Conservation (phyloP, 2,797 vertebrate species). For the Sternarchorhynchus goeldii region DNA sequence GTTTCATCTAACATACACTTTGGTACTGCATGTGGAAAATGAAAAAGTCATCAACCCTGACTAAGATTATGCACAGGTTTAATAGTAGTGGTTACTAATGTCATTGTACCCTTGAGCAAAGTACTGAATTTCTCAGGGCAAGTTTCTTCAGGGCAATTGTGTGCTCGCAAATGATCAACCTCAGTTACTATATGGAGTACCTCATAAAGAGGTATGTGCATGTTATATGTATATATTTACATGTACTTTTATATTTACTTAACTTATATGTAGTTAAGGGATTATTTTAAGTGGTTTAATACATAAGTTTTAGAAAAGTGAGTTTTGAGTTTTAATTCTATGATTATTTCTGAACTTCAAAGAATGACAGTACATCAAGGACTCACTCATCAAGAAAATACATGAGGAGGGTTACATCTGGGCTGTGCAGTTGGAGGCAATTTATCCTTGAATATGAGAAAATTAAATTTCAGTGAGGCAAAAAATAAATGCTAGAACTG, state of each 20-base stretch:
- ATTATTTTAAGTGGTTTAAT: not conserved
- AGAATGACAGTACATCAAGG: not conserved
- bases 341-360: not conserved
- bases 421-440: conserved; percentile 17
- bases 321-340: not conserved
- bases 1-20: too few species aligned
- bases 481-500: conserved; percentile 21
- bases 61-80: not conserved
- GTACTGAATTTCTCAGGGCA: not conserved
- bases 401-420: conserved; percentile 12
- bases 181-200: not conserved
- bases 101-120: conserved; percentile 5
- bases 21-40: too few species aligned
- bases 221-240: not conserved
- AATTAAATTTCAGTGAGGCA: conserved; percentile 24
- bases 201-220: not conserved
- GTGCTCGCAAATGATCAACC: too few species aligned
- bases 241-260: not conserved
- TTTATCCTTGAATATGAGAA: conserved; percentile 19
- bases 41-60: not conserved
- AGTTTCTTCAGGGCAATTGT: not conserved
- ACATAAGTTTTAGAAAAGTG: not conserved
- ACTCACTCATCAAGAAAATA: not conserved
- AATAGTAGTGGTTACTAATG: not conserved
- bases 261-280: not conserved